Percentiles rank a stretch among this genome's conserved stretches.
Conservation (phyloP, 2,113 vertebrate species). For the Ptilorrhoa leucosticta region DNA sequence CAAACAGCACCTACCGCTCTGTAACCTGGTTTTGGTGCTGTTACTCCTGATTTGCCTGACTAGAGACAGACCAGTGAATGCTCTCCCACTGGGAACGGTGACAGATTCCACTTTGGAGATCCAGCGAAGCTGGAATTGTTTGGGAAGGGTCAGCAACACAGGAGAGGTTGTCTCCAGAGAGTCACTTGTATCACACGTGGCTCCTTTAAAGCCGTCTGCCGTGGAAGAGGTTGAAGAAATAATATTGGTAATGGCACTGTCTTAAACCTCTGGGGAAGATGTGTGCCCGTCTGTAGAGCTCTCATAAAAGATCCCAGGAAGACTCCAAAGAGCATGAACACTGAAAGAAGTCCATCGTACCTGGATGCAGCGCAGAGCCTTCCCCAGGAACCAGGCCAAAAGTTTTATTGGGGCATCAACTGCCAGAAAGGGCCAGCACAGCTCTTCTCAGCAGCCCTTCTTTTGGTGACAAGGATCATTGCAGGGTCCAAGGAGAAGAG, state of each 20-base stretch:
- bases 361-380: not conserved
- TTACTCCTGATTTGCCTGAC: not conserved
- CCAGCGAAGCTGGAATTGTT: not conserved
- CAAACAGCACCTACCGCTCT: not conserved
- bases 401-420: not conserved
- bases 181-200: fast-evolving
- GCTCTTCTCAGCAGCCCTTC: not conserved
- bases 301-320: not conserved
- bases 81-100: not conserved
- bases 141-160: not conserved
- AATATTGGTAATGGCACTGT: not conserved
- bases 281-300: not conserved
- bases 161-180: not conserved
- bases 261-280: not conserved
- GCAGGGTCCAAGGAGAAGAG: not conserved
- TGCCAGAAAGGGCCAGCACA: not conserved
- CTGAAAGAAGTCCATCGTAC: not conserved
- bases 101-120: not conserved
- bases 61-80: not conserved
- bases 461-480: not conserved
- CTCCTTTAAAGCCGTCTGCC: not conserved
- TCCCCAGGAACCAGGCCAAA: not conserved
- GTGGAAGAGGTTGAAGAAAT: not conserved
- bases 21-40: not conserved
- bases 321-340: not conserved